phyloP scores from a whole-genome alignment of 2,888 invertebrate genomes.

The Hydropsyche betteni region DNA sequence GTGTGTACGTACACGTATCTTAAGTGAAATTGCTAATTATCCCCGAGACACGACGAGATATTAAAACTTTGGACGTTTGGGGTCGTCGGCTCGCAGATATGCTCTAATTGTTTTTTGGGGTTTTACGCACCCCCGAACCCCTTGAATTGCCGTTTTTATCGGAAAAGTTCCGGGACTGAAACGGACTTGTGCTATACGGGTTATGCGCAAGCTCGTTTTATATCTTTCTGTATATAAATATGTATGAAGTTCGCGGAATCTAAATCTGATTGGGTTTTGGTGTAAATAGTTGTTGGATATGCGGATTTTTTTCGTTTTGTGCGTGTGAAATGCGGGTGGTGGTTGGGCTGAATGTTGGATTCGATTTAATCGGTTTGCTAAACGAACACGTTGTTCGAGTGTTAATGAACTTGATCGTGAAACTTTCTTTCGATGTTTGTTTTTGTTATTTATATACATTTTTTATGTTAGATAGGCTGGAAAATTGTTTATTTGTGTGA shows the following conservation, averaged over 20 bases:
- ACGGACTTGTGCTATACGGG: neutral
- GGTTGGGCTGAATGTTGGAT: no score
- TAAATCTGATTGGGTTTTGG: no score
- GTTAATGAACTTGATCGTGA: no score
- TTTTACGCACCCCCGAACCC: conserved; percentile 20
- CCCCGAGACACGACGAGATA: conserved; percentile 47
- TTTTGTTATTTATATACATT: no score
- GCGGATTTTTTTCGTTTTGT: no score
- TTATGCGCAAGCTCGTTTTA: neutral
- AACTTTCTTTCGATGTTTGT: no score
- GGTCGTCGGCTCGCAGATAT: conserved; percentile 16
- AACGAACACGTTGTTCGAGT: no score
- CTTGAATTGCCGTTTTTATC: conserved; percentile 26
- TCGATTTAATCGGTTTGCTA: no score
- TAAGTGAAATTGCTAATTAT: conserved; percentile 51
- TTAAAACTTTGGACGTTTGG: conserved; percentile 47
- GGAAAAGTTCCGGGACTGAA: conserved; percentile 13
- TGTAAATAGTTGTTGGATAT: no score
- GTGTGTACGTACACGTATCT: conserved; percentile 30
- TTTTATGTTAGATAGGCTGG: no score
- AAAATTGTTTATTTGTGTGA: no score
- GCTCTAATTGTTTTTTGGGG: conserved; percentile 37
- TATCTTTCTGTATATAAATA: neutral
- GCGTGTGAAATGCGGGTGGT: no score
- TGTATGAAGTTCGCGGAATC: neutral